These are phyloP conservation scores for Silurus meridionalis DNA, from an alignment of 2,113 vertebrate species.

Conservation along the genomic window DNA sequence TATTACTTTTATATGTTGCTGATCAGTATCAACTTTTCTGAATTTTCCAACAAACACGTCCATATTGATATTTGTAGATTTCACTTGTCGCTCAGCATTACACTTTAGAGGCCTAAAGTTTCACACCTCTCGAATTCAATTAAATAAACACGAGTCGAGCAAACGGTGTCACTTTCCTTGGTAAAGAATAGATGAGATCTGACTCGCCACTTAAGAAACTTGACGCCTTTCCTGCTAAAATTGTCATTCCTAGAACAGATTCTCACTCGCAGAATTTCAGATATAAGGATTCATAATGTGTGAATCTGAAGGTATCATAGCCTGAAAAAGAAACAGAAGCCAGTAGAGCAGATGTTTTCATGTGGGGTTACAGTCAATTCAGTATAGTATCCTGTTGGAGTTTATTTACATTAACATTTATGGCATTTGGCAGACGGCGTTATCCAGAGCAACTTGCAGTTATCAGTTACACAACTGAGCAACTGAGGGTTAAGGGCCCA, in stretches of 20 bases:
- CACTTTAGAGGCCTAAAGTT: background rate
- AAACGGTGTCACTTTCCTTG: constrained; percentile 20
- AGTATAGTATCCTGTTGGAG: background rate
- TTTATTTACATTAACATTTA: background rate
- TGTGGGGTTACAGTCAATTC: background rate
- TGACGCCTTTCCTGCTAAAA: background rate
- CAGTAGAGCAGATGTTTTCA: background rate
- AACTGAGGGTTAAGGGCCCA: too few relatives aligned
- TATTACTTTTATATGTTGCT: background rate
- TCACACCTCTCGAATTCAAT: background rate
- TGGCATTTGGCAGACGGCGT: too few relatives aligned
- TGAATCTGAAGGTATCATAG: background rate
- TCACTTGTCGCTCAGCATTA: background rate
- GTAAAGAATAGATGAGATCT: constrained; percentile 13
- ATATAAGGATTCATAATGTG: background rate
- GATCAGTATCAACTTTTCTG: background rate
- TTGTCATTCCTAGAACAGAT: background rate
- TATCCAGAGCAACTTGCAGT: too few relatives aligned
- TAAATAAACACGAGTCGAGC: constrained; percentile 18
- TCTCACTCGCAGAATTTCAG: background rate
- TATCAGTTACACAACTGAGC: too few relatives aligned
- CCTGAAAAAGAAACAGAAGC: background rate
- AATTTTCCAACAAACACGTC: background rate
- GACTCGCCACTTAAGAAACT: constrained; percentile 4
- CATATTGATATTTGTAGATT: background rate